Evolutionary conservation across 2,797 vertebrate species (phyloP).

Genomic region (Salmo trutta): DNA sequence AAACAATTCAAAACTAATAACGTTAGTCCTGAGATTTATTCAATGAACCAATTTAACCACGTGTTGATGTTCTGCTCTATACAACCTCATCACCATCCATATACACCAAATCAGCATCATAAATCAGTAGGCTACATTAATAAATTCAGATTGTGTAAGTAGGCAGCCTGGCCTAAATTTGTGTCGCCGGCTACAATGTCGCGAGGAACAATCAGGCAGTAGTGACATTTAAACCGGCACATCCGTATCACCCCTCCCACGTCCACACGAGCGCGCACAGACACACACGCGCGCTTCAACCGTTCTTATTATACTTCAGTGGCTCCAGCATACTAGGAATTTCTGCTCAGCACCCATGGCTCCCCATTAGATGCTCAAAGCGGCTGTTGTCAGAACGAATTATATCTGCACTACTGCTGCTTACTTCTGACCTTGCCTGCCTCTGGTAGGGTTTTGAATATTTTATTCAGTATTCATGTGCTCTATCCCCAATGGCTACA

Average conservation of each 20-base stretch:
- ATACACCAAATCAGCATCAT: background rate
- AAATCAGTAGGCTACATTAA: background rate
- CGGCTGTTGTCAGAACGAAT: constrained; percentile 78
- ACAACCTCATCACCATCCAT: background rate
- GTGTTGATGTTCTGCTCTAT: background rate
- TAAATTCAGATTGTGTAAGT: background rate
- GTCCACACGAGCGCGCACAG: constrained; percentile 33
- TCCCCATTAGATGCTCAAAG: constrained; percentile 75
- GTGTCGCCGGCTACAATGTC: constrained; percentile 6
- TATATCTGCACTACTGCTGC: constrained; percentile 65
- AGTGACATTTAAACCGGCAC: constrained; percentile 52
- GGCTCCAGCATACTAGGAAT: constrained; percentile 41
- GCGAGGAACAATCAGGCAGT: constrained; percentile 31
- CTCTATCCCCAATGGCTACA: constrained; percentile 87
- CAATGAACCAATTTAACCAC: background rate
- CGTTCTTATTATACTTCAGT: too few relatives aligned
- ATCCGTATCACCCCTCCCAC: constrained; percentile 59
- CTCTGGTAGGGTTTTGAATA: constrained; percentile 70
- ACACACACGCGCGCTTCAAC: too few relatives aligned
- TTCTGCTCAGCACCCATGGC: constrained; percentile 69
- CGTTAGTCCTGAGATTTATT: background rate
- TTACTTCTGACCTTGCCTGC: constrained; percentile 80
- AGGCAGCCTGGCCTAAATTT: background rate
- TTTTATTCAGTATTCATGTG: constrained; percentile 72
- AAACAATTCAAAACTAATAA: background rate